These are phyloP conservation scores for Octodonta nipae DNA, from an alignment of 2,888 invertebrate species.

Conservation along the genomic window DNA sequence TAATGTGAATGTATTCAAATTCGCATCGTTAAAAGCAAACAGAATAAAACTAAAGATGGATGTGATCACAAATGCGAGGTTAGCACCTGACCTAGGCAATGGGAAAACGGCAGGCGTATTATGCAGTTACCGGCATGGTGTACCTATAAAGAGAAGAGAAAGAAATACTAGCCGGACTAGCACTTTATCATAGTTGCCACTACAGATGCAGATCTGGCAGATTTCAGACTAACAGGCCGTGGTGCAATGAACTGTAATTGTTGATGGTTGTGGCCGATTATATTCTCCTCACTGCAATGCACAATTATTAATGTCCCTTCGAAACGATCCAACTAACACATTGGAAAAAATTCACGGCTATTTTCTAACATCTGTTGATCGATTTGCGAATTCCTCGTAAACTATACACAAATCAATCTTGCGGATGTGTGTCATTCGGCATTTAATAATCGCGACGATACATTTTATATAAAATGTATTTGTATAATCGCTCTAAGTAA, in stretches of 20 bases:
- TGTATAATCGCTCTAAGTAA: too few species aligned
- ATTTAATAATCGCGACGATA: background rate
- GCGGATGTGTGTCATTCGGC: background rate
- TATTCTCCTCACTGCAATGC: too few species aligned
- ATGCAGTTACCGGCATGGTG: constrained; percentile 16
- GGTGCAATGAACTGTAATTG: constrained; percentile 30
- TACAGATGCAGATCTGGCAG: constrained; percentile 27
- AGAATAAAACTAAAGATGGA: too few species aligned
- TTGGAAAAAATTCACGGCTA: constrained; percentile 18
- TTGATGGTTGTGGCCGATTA: constrained; percentile 27
- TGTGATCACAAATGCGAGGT: too few species aligned
- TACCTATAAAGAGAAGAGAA: constrained; percentile 10
- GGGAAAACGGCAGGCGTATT: too few species aligned
- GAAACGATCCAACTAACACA: too few species aligned
- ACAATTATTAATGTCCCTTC: constrained; percentile 19
- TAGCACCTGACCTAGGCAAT: constrained; percentile 8
- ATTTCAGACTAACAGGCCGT: constrained; percentile 25
- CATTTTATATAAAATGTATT: too few species aligned
- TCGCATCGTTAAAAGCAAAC: too few species aligned
- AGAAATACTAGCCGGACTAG: constrained; percentile 16
- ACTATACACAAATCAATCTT: constrained; percentile 19
- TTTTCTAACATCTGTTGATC: constrained; percentile 23
- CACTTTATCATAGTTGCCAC: constrained; percentile 27
- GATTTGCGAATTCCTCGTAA: constrained; percentile 22
- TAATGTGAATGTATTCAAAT: too few species aligned